A percentile compares a stretch with the other conserved stretches of the same genome.
Evolutionary conservation across 2,888 invertebrate species (phyloP).

Genomic region (Agrochola macilenta): DNA sequence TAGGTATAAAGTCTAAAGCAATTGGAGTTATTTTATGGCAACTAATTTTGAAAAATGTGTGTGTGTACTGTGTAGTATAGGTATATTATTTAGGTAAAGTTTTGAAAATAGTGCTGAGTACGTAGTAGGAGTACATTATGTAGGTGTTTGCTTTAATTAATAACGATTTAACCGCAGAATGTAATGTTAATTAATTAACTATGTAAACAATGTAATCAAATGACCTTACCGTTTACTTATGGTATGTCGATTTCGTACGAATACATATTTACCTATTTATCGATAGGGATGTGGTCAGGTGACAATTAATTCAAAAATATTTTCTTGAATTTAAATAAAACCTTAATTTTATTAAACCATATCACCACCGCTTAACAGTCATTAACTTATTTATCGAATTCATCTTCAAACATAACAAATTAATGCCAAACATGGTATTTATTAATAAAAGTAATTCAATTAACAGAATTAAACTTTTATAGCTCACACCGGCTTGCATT

Average conservation of each 20-base stretch:
- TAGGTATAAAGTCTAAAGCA: neutral
- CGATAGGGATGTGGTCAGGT: conserved; percentile 1
- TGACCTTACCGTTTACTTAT: neutral
- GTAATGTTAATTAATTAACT: neutral
- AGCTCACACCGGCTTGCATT: conserved; percentile 40
- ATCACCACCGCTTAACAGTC: neutral
- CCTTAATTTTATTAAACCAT: conserved; percentile 4
- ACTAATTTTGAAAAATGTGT: too few relatives aligned
- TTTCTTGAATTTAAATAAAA: neutral
- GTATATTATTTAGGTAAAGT: neutral
- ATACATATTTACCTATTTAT: neutral
- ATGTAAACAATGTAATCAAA: conserved; percentile 9
- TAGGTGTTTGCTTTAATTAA: conserved; percentile 5
- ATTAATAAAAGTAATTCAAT: conserved; percentile 34
- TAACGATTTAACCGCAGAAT: neutral
- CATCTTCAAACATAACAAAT: conserved; percentile 34
- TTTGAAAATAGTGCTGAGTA: neutral
- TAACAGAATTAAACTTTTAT: conserved; percentile 37
- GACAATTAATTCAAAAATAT: neutral
- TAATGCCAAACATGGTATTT: conserved; percentile 9
- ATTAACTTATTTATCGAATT: conserved; percentile 16
- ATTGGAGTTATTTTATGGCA: neutral
- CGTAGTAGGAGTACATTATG: neutral
- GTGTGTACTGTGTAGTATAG: too few relatives aligned
- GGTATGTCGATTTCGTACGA: neutral